phyloP scores from a whole-genome alignment of 2,888 invertebrate genomes.

The Eucriotettix oculatus region DNA sequence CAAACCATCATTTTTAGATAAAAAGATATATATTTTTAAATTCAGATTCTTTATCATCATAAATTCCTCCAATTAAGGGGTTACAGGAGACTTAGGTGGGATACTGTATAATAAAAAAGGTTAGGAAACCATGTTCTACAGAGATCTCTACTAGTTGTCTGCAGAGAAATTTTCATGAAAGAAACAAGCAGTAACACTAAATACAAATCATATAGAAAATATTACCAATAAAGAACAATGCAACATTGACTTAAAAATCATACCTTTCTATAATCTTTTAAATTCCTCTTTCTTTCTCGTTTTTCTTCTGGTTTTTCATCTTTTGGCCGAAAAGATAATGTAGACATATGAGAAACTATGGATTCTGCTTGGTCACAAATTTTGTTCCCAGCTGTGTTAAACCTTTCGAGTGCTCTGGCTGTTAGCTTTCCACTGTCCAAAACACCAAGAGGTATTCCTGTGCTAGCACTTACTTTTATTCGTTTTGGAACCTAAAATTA shows the following conservation, averaged over 20 bases:
- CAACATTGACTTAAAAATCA: conserved; percentile 2
- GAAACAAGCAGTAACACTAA: too few species aligned
- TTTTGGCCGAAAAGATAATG: conserved; percentile 34
- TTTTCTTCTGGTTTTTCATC: conserved; percentile 48
- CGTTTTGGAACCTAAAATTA: conserved; percentile 2
- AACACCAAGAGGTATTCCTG: conserved; percentile 55
- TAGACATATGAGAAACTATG: conserved; percentile 17
- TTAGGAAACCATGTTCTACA: too few species aligned
- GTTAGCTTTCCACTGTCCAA: conserved; percentile 48
- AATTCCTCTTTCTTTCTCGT: conserved; percentile 28
- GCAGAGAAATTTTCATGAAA: too few species aligned
- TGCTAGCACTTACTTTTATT: conserved; percentile 28
- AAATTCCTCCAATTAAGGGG: too few species aligned
- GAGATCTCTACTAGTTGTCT: too few species aligned
- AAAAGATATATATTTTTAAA: too few species aligned
- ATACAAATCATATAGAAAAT: too few species aligned
- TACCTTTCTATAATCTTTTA: conserved; percentile 53
- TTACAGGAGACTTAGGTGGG: too few species aligned
- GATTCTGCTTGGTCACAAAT: conserved; percentile 8
- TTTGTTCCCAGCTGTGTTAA: background rate
- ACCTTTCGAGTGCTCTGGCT: conserved; percentile 43
- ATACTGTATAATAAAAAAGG: too few species aligned
- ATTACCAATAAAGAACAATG: too few species aligned
- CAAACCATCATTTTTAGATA: too few species aligned
- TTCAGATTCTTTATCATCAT: too few species aligned